These are phyloP conservation scores for Neoascia interrupta DNA, from an alignment of 2,888 invertebrate species.

Conservation along the genomic window DNA sequence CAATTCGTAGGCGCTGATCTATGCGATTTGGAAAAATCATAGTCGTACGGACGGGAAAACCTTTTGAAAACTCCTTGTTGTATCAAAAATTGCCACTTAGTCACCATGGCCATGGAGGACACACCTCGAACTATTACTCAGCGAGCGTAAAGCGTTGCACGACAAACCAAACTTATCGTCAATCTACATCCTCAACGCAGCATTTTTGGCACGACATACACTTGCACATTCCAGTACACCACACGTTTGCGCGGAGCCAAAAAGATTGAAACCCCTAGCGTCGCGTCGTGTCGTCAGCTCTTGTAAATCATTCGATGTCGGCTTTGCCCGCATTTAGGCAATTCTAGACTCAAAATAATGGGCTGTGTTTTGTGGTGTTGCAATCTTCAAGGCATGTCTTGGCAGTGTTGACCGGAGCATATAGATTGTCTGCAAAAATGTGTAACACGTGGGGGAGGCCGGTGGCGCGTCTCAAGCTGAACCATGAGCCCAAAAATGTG, in stretches of 20 bases:
- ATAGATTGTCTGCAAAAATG: constrained; percentile 20
- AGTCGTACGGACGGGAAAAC: constrained; percentile 28
- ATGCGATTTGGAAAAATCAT: background rate
- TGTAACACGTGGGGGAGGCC: constrained; percentile 49
- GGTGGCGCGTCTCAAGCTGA: constrained; percentile 40
- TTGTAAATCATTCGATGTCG: constrained; percentile 53
- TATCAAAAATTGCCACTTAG: constrained; percentile 56
- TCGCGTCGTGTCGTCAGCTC: no score
- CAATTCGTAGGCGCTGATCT: constrained; percentile 32
- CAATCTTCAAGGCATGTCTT: constrained; percentile 43
- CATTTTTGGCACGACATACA: constrained; percentile 44
- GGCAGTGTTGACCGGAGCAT: constrained; percentile 36
- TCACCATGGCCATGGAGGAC: constrained; percentile 43
- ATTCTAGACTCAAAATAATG: constrained; percentile 46
- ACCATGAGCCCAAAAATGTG: constrained; percentile 46
- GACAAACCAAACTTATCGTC: constrained; percentile 29
- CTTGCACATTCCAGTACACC: constrained; percentile 40
- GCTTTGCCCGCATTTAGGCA: constrained; percentile 30
- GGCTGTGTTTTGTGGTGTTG: constrained; percentile 42
- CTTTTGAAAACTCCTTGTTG: constrained; percentile 34
- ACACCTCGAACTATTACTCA: constrained; percentile 61
- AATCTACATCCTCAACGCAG: no score
- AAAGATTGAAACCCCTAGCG: background rate
- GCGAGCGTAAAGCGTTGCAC: constrained; percentile 41
- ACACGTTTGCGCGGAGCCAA: constrained; percentile 8